Conservation (phyloP, 2,797 vertebrate genomes). For the Argentina silus region DNA sequence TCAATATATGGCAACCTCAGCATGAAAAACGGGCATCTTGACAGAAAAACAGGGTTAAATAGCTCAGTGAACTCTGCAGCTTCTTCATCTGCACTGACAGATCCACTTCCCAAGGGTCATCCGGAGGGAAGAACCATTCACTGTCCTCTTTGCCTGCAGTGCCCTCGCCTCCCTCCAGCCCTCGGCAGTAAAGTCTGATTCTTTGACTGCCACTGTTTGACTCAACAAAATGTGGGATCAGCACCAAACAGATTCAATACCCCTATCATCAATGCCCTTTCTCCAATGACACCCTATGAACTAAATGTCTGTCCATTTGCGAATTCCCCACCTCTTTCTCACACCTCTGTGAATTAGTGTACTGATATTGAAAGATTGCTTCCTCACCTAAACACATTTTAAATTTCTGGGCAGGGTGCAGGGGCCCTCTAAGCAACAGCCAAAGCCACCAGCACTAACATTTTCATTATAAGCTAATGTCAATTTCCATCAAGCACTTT, state of each 20-base stretch:
- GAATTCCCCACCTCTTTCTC: neutral
- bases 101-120: neutral
- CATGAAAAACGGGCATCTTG: neutral
- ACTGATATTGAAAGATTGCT: neutral
- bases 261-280: neutral
- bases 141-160: neutral
- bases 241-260: neutral
- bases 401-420: neutral
- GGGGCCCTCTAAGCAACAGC: neutral
- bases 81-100: conserved; percentile 8
- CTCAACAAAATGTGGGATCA: neutral
- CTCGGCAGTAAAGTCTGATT: neutral
- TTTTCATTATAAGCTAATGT: neutral
- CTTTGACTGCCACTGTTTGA: neutral
- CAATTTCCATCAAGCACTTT: neutral
- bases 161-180: neutral
- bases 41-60: neutral
- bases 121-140: conserved; percentile 4
- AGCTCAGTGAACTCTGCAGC: neutral
- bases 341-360: neutral
- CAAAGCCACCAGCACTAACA: neutral
- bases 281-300: neutral
- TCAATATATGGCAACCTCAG: neutral
- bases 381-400: neutral
- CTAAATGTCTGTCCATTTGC: neutral